Base-by-base conservation (phyloP, 2,113 vertebrate genomes). In the Rallus limicola region DNA sequence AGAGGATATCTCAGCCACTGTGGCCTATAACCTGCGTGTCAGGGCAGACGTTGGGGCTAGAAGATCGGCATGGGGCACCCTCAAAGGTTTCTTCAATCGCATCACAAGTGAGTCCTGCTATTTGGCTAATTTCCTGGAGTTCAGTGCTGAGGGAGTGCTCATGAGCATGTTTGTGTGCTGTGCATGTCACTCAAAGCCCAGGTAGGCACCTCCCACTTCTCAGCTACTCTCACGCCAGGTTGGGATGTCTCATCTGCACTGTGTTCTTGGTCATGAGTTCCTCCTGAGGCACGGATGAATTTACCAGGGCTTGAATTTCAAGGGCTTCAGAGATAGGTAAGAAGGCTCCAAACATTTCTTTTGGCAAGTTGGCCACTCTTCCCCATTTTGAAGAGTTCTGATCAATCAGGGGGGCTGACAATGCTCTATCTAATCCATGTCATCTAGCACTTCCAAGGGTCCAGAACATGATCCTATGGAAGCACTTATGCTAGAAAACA, bases 251-350 rank as follows among this genome's bases (percentile, higher is more conserved):
- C n/a, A 36, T 10, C 38, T 46, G 24, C 26, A 8, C 31, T 64
- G 31, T 28, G 16, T 25, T 71, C 64, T 64, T 17, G 17, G 69
- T 19, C 12, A 6, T 2, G 13, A 55, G 28, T 10, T 62, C 12
- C 3, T 46, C n/a, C n/a, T 9, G 0, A 70, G 60, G 24, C 26
- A 86, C 13, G 16, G 14, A 9, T 0, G 1, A 36, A 63, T 13
- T 40, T 19, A 31, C 15, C 40, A 68, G 26, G 15, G 23, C 6
- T 91, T 70, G n/a, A 55, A 59, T 86, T 70, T 70, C 50, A n/a
- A 83, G 44, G 50, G 5, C 40, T 89, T 89, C 38, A 64, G 33
- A 82, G 42, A 38, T 1, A 26, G 13, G 5, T 16, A 59, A 71
- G n/a, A 26, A 31, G 33, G 13, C 16, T 62, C 31, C 25, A 67